Evolutionary conservation across 2,888 invertebrate genomes (phyloP).

Genomic region (Barypeithes pellucidus): DNA sequence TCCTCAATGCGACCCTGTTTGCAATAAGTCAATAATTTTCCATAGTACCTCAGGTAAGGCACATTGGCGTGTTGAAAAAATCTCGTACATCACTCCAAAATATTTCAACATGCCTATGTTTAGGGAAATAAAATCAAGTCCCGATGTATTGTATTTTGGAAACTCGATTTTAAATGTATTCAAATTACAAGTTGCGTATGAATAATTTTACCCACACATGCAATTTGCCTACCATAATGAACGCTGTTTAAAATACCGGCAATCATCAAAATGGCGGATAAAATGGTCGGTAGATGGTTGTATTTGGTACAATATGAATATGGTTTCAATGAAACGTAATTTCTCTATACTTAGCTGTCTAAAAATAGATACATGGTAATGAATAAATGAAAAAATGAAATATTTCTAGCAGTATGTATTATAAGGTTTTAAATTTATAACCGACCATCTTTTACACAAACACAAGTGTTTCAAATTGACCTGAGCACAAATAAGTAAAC

Average conservation of each 20-base stretch:
- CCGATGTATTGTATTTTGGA: conserved; percentile 34
- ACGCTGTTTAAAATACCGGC: conserved; percentile 30
- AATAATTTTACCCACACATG: conserved; percentile 49
- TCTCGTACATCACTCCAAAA: conserved; percentile 34
- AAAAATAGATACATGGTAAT: not conserved
- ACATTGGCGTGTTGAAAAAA: conserved; percentile 41
- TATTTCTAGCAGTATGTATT: no score
- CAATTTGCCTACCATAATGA: conserved; percentile 49
- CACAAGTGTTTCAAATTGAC: no score
- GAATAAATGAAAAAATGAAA: no score
- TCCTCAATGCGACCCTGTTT: conserved; percentile 1
- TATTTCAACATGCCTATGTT: conserved; percentile 42
- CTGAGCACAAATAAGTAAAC: no score
- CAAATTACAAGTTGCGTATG: conserved; percentile 48
- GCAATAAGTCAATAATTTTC: not conserved
- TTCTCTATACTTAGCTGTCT: not conserved
- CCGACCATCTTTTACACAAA: no score
- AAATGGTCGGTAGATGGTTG: conserved; percentile 30
- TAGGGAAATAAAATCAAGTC: conserved; percentile 41
- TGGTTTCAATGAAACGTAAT: not conserved
- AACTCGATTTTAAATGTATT: conserved; percentile 45
- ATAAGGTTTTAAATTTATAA: no score
- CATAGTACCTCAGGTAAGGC: conserved; percentile 31
- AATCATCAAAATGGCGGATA: conserved; percentile 48
- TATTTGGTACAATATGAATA: conserved; percentile 10